A percentile compares a stretch with the other conserved stretches of the same genome.
Evolutionary conservation across 2,797 vertebrate genomes (phyloP).

Genomic region (Chaetophractus vellerosus): DNA sequence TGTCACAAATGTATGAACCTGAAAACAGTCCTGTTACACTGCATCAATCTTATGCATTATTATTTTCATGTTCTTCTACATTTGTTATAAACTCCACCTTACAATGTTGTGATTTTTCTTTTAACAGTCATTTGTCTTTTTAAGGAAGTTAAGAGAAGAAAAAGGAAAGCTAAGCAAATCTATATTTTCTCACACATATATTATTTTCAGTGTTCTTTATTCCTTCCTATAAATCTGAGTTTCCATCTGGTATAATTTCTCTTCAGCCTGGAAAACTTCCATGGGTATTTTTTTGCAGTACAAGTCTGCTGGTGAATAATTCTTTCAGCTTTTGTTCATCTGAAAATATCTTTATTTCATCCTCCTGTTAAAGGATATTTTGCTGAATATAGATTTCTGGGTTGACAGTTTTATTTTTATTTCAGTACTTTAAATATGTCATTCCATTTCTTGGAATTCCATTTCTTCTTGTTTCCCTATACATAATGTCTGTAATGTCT

Average conservation of each 20-base stretch:
- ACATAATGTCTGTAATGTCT: neutral
- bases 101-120: neutral
- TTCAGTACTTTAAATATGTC: constrained; percentile 25
- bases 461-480: neutral
- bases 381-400: constrained; percentile 1
- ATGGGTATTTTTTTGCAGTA: constrained; percentile 12
- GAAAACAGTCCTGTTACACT: neutral
- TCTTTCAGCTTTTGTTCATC: constrained; percentile 24
- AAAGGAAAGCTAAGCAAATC: neutral
- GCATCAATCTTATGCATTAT: constrained; percentile 3
- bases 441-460: constrained; percentile 26
- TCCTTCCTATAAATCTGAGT: neutral
- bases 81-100: neutral
- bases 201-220: neutral
- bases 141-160: constrained; percentile 32
- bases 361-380: neutral
- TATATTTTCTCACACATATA: neutral
- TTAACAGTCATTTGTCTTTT: constrained; percentile 21
- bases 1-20: neutral
- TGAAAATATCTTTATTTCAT: constrained; percentile 11
- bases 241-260: neutral
- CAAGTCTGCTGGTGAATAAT: neutral
- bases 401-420: constrained; percentile 17
- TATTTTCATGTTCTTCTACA: neutral
- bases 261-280: neutral